Evolutionary conservation across 2,113 vertebrate species (phyloP).

Genomic region (Phyllostomus hastatus): DNA sequence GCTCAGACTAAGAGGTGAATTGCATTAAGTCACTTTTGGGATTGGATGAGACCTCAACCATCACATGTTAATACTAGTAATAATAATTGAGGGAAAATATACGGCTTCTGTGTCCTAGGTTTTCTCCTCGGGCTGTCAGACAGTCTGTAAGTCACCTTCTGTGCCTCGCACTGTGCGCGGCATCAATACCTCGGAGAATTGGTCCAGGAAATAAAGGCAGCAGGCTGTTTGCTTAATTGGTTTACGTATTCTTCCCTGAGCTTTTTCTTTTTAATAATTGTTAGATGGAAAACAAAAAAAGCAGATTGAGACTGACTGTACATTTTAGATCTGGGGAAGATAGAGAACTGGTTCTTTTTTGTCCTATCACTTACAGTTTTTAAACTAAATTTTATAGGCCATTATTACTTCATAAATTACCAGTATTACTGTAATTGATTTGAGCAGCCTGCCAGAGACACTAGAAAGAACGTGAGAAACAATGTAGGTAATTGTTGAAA

Average conservation of each 20-base stretch:
- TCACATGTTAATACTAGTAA: neutral
- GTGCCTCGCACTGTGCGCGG: neutral
- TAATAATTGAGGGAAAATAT: neutral
- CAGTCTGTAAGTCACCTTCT: too few relatives aligned
- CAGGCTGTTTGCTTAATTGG: neutral
- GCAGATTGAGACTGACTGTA: neutral
- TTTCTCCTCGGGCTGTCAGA: neutral
- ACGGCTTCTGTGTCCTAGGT: neutral
- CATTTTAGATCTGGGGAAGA: neutral
- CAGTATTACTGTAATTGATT: conserved; percentile 1
- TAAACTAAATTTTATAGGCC: neutral
- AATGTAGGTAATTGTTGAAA: neutral
- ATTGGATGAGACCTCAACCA: neutral
- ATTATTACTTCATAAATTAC: neutral
- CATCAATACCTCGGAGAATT: neutral
- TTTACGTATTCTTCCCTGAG: neutral
- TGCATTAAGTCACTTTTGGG: neutral
- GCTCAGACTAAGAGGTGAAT: neutral
- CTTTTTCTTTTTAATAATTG: neutral
- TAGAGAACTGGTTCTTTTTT: neutral
- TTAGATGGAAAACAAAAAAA: conserved; percentile 10
- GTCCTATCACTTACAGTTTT: neutral
- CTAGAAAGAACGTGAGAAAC: neutral
- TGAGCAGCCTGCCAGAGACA: neutral
- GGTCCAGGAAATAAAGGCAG: neutral